Evolutionary conservation across 2,888 invertebrate genomes (phyloP), one percentile per base, ranked within the genome.

Genomic region (Drosophila buzzatii): DNA sequence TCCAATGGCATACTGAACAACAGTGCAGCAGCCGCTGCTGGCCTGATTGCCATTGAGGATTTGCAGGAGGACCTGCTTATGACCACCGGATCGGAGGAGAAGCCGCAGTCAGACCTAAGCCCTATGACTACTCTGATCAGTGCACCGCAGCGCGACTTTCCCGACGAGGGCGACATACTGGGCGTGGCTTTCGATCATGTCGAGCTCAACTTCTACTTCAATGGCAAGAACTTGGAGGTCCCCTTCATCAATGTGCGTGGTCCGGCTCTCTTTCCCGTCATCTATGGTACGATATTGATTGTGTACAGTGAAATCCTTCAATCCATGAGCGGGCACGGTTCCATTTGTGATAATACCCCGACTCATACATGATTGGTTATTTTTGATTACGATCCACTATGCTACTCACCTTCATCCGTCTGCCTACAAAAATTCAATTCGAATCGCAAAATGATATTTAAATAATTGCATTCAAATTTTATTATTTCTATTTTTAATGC

Each of bases 171-270:
- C 33, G 99, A 99, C 92, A 87, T 91, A 67, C 79, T 91, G 87
- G 99, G 99, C 31, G 94, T 99, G 41, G 96, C 98, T 0, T 99
- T 97, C 92, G 99, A 99, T 92, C 99, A 99, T 92, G 96, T 99
- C 69, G 98, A 99, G 91, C 94, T 99, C 69, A 98, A 98, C 92
- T 98, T 99, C 94, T 99, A 96, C 93, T 94, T 98, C 45, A 99
- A 99, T 94, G 99, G 99, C 3, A 96, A 96, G 91, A 96, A 96
- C 87, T 94, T 98, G 90, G 97, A 98, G 86, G 95, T 96, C 84
- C 96, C 98, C 23, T 95, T 99, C 51, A 95, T 96, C 76, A 98
- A 97, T 93, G 96, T 99, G 74, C 97, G 96, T 91, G 99, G 98
- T 75, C 96, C 97, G 2, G 96, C 98, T 2, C 49, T 88, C 0